Base-by-base conservation (phyloP, 2,888 invertebrate genomes). In the Patella pellucida region DNA sequence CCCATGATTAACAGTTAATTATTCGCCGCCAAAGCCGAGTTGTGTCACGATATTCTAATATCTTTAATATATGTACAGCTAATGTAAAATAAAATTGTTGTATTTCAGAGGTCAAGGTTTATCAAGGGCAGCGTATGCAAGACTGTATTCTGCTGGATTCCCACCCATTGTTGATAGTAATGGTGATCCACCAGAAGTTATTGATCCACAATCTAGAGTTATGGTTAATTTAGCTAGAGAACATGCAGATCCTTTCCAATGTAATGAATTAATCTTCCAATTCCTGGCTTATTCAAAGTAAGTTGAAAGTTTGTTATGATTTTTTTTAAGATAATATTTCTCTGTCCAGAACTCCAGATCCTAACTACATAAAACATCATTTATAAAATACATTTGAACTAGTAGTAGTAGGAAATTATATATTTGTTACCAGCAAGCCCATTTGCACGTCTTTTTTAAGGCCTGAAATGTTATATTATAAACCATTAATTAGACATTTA, bases 231-330 rank as follows among this genome's bases (percentile, higher is more conserved):
- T 89, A 70, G 82, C 84, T 14, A 85, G 86, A 73, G 92, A 92
- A 79, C 81, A 85, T 52, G 83, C 84, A 19, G 92, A 92, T 81
- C 86, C 88, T 16, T 85, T 92, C 23, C 89, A 90, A 74, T 87
- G 89, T 76, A 92, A 92, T 79, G 92, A 92, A 81, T 87, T 92
- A 72, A 85, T 91, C 41, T 86, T 92, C 74, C 92, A 92, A 85
- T 91, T 92, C 84, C 80, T 92, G 76, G 92, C 92, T 15, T 90
- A 90, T 80, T 89, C 91, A 76, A 89, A 87, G 92, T 92, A 77
- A 83, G 86, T 81, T 5, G n/a, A 50, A 15, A 56, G 27, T 12
- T 11, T 16, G 27, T 9, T 68, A n/a, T 0, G 41, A 1, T 41
- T 7, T 41, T 41, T 41, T 41, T 41, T 1, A 41, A 41, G 41